Conservation (phyloP, 64 coral and sea anemone species). For the Platygyra sinensis region DNA sequence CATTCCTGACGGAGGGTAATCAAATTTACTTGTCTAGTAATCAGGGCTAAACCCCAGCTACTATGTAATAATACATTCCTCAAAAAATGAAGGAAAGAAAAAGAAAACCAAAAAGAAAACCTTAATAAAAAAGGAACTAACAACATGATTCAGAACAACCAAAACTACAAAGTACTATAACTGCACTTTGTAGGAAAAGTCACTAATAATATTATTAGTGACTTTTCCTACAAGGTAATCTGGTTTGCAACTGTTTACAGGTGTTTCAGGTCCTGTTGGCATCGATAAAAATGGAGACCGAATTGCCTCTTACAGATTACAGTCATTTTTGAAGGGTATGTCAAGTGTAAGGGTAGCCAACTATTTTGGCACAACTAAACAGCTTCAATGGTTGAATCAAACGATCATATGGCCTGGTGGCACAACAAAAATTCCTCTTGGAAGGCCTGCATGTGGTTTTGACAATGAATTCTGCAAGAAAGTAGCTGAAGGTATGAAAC, state of each 20-base stretch:
- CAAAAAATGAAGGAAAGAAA: too few relatives aligned
- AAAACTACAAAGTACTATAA: too few relatives aligned
- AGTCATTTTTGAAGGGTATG: constrained; percentile 11
- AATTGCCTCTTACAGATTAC: constrained; percentile 44
- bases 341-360: constrained; percentile 33
- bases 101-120: too few relatives aligned
- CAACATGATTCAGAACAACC: too few relatives aligned
- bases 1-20: too few relatives aligned
- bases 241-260: constrained; percentile 9
- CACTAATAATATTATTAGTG: not conserved
- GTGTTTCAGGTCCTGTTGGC: constrained; percentile 50
- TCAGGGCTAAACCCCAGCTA: too few relatives aligned
- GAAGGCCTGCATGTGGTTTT: constrained; percentile 81
- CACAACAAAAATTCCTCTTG: constrained; percentile 49
- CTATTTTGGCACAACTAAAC: constrained; percentile 36
- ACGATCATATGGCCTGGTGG: constrained; percentile 79
- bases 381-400: constrained; percentile 27
- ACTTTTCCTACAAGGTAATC: not conserved
- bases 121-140: too few relatives aligned
- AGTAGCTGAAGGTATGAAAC: constrained; percentile 53
- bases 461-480: constrained; percentile 72
- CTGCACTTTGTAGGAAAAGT: too few relatives aligned
- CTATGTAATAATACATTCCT: too few relatives aligned
- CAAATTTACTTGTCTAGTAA: too few relatives aligned
- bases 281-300: constrained; percentile 77